Evolutionary conservation across 2,113 vertebrate species (phyloP).

Genomic region (Ceuthmochares aereus): DNA sequence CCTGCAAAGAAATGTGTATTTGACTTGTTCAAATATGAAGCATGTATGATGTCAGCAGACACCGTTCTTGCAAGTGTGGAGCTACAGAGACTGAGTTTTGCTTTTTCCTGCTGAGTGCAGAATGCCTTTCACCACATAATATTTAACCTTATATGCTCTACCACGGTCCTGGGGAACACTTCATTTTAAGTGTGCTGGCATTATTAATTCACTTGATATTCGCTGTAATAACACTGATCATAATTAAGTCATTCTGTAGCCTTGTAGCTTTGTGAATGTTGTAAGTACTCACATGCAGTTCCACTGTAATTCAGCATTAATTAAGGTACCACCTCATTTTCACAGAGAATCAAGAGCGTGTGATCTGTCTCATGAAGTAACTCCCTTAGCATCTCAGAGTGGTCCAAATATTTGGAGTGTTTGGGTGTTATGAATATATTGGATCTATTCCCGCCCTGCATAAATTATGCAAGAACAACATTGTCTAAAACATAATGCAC

Average conservation of each 20-base stretch:
- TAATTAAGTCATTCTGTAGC: conserved; percentile 76
- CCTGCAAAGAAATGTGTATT: not conserved
- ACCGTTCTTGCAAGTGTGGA: not conserved
- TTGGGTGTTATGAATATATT: not conserved
- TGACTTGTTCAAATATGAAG: not conserved
- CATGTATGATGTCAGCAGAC: not conserved
- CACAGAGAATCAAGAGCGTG: conserved; percentile 33
- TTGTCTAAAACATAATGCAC: not conserved
- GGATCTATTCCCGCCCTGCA: not conserved
- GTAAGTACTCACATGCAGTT: conserved; percentile 69
- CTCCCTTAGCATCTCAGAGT: conserved; percentile 31
- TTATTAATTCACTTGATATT: conserved; percentile 77
- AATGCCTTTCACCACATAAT: conserved; percentile 58
- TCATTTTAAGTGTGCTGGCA: conserved; percentile 65
- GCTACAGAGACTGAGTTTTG: conserved; percentile 1
- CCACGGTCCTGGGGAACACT: conserved; percentile 56
- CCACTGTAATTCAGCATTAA: conserved; percentile 70
- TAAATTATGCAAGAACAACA: not conserved
- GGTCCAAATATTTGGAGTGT: conserved; percentile 35
- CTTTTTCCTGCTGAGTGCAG: conserved; percentile 38
- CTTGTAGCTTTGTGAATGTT: conserved; percentile 57
- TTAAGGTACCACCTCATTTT: conserved; percentile 73
- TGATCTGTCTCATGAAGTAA: conserved; percentile 23
- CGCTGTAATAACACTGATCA: conserved; percentile 70
- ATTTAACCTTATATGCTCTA: conserved; percentile 64